A percentile compares a stretch with the other conserved stretches of the same genome.
Evolutionary conservation across 2,888 invertebrate species (phyloP).

Genomic region (Agrilus biguttatus): DNA sequence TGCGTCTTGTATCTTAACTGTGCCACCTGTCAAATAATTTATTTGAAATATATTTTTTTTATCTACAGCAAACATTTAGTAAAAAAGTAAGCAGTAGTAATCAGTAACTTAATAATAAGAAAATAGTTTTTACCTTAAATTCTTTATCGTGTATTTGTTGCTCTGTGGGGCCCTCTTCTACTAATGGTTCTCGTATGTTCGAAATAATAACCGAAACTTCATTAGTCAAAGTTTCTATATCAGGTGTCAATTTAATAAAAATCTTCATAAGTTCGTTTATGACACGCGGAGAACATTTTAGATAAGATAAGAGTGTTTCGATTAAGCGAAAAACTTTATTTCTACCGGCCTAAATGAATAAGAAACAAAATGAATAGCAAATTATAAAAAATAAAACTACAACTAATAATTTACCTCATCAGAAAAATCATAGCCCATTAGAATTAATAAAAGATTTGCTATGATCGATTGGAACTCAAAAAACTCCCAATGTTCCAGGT

Average conservation of each 20-base stretch:
- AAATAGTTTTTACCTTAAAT: slow-evolving; percentile 12
- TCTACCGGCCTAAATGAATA: slow-evolving; percentile 14
- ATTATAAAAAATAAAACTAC: no score
- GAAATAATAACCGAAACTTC: slow-evolving; percentile 18
- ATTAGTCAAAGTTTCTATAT: slow-evolving; percentile 13
- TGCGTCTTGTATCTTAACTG: slow-evolving; percentile 17
- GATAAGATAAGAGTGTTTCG: slow-evolving; percentile 9
- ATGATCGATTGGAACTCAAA: slow-evolving; percentile 43
- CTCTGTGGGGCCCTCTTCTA: slow-evolving; percentile 8
- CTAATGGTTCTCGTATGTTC: slow-evolving; percentile 17
- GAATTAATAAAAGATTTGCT: slow-evolving; percentile 45
- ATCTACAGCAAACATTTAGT: no score
- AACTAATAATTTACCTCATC: slow-evolving; percentile 37
- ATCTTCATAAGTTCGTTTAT: slow-evolving; percentile 14
- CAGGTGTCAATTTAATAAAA: slow-evolving; percentile 10
- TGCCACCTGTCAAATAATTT: slow-evolving; percentile 16
- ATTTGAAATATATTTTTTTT: no score
- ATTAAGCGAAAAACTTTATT: slow-evolving; percentile 7
- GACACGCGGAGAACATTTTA: slow-evolving; percentile 12
- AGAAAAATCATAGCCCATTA: slow-evolving; percentile 44
- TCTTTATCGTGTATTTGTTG: slow-evolving; percentile 8
- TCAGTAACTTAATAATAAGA: no score
- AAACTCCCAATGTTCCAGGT: slow-evolving; percentile 20
- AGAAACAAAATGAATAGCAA: background rate
- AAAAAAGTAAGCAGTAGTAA: no score